Conservation (phyloP, 2,888 invertebrate genomes). For the Harpalus rufipes region DNA sequence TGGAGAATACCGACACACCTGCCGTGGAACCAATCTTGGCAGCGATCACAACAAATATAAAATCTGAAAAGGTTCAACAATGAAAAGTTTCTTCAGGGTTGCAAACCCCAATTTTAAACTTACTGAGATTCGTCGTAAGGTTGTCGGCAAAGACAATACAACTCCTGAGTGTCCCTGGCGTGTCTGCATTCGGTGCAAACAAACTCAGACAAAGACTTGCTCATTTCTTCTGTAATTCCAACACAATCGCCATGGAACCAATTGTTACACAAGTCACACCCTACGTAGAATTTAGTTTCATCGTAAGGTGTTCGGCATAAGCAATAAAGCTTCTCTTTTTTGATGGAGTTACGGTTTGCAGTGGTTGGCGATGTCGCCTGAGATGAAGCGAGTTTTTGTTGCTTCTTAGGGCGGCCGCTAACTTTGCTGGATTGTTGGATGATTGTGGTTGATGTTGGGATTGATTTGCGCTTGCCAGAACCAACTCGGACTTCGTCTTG, state of each 20-base stretch:
- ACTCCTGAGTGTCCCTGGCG: constrained; percentile 92
- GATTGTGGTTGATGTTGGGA: constrained; percentile 76
- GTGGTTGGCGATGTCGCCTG: constrained; percentile 72
- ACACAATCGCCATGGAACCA: constrained; percentile 99
- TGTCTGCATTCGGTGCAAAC: constrained; percentile 92
- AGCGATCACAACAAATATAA: constrained; percentile 99
- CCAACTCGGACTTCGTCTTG: constrained; percentile 84
- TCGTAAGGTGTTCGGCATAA: constrained; percentile 97
- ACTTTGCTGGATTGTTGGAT: constrained; percentile 72
- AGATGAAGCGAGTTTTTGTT: constrained; percentile 73
- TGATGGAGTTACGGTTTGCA: constrained; percentile 74
- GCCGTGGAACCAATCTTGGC: constrained; percentile 99
- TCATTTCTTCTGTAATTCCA: constrained; percentile 94
- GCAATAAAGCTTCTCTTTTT: constrained; percentile 92
- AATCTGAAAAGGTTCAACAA: constrained; percentile 81
- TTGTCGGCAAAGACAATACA: constrained; percentile 97
- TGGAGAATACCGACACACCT: constrained; percentile 97
- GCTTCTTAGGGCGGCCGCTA: constrained; percentile 75
- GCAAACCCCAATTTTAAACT: constrained; percentile 77
- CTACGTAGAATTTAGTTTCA: constrained; percentile 98
- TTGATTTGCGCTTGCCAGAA: constrained; percentile 80
- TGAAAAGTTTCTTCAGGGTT: no score
- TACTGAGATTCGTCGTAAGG: constrained; percentile 98
- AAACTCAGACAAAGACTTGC: constrained; percentile 93
- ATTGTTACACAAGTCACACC: constrained; percentile 97